Conservation (phyloP, 2,113 vertebrate genomes). For the Oenanthe melanoleuca region DNA sequence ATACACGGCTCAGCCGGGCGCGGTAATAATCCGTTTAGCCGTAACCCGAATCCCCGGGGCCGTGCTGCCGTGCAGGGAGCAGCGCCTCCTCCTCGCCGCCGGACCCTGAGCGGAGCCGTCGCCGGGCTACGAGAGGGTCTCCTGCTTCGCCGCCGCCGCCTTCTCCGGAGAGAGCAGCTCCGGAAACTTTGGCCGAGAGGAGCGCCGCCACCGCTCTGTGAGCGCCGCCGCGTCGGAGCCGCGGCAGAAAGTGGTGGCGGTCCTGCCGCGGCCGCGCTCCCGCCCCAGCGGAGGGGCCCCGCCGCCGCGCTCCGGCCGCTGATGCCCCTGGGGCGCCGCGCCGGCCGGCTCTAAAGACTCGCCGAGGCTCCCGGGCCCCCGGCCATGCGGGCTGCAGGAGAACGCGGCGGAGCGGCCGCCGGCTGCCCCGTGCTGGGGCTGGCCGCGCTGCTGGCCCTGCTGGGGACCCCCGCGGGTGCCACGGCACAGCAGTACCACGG, state of each 20-base stretch:
- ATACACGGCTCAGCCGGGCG: constrained; percentile 10
- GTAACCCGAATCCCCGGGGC: constrained; percentile 48
- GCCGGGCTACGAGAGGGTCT: background rate
- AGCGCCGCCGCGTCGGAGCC: background rate
- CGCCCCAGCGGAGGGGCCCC: too few species aligned
- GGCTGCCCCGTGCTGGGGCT: constrained; percentile 43
- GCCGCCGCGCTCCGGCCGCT: background rate
- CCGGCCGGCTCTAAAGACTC: constrained; percentile 1
- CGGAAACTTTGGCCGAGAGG: constrained; percentile 54
- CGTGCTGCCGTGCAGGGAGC: background rate
- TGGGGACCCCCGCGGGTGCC: constrained; percentile 35
- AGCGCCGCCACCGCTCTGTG: background rate
- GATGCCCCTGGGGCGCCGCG: constrained; percentile 43
- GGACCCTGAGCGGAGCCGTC: background rate
- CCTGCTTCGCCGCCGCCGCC: background rate
- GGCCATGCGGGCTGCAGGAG: constrained; percentile 7
- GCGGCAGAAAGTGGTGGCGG: background rate
- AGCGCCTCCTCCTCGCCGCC: background rate
- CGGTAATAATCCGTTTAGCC: constrained; percentile 38
- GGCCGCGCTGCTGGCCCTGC: constrained; percentile 31
- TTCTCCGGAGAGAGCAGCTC: background rate
- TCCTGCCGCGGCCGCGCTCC: too few species aligned
- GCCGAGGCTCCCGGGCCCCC: background rate
- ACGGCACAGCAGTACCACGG: constrained; percentile 79
- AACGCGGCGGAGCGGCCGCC: background rate